Base-by-base conservation (phyloP, 2,113 vertebrate species). In the Tinamus guttatus region DNA sequence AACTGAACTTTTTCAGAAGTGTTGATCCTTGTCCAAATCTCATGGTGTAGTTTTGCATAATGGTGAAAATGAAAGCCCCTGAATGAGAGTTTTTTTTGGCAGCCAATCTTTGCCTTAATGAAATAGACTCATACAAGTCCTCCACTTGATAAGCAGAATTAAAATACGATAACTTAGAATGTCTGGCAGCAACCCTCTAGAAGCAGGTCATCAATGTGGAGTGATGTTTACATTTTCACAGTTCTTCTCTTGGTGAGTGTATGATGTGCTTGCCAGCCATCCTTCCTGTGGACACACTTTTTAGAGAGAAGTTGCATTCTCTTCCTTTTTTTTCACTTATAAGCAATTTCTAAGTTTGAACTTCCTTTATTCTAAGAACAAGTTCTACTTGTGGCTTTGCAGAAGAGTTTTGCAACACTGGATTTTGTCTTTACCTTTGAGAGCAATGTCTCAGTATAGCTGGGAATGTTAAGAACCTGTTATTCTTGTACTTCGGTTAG, bases 281-380 rank as follows among this genome's bases (percentile, higher is more conserved):
- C 16, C 28, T 32, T 71, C 24, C 24, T 80, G 16, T 63, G 47
- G 38, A 43, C 25, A 4, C 11, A 85, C 91, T 24, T 30, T 21
- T 5, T 89, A n/a, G 60, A 68, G 41, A 81, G 62, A 81, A 89
- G 17, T 68, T 92, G 18, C 17, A 9, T 73, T 64, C 10, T 75
- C 67, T 94, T 89, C 63, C 54, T 73, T 1, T 71, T 80, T 93
- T 76, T 93, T 76, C 41, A 13, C 75, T 70, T 74, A 4, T 32
- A 68, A 54, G 56, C 2, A 20, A 80, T 93, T 87, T 71, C 9
- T 54, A 60, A 92, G 16, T 82, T 91, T 74, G 40, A 74, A 51
- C 80, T 93, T 94, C 94, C 67, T 87, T 82, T 84, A 40, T 93
- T 96, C 22, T 82, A 30, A 58, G 65, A 92, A 77, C 7, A 65